Base-by-base conservation (phyloP, 2,113 vertebrate genomes). In the Callipepla californica region DNA sequence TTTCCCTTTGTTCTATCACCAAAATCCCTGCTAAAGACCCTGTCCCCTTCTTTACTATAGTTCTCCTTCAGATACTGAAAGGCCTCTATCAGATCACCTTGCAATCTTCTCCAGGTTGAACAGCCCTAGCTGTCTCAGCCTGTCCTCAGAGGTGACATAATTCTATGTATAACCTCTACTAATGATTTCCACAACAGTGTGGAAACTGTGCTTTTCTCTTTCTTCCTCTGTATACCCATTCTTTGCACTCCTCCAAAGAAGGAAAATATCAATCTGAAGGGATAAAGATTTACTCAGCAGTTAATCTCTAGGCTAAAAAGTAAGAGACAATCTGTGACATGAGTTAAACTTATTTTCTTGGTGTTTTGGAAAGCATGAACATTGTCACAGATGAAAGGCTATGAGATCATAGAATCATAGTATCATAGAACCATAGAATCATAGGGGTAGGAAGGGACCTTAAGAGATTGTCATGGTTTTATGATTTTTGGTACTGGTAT, bases 261-360 rank as follows among this genome's bases (percentile, higher is more conserved):
- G 16, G 12, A 89, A 12, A 73, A 40, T 57, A 3, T 68, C 55
- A 34, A 21, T 74, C 80, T 42, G 9, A 91, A 92, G 75, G 63
- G 12, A 81, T 85, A 94, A 93, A 82, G 79, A 25, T 70, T 50
- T 51, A 48, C 75, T 79, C 85, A 91, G 73, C 63, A 92, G 50
- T 62, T 91, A 72, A 2, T 89, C 40, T 74, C 48, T 91, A 76
- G 93, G 81, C 30, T 91, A 59, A 38, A 80, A 74, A 66, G 50
- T 76, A 82, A 89, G 85, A 66, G 78, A 92, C 61, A 82, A 82
- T 23, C 78, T 87, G 81, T 58, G 67, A 85, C 50, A 45, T 74
- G 40, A 50, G 72, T 30, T 82, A 74, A 89, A 55, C 10, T 47
- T 13, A 73, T 90, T 81, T 73, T 59, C 57, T 81, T 65, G 4